Evolutionary conservation across 2,888 invertebrate genomes (phyloP), one percentile per base, ranked within the genome.

Genomic region (Aphodius granarius): DNA sequence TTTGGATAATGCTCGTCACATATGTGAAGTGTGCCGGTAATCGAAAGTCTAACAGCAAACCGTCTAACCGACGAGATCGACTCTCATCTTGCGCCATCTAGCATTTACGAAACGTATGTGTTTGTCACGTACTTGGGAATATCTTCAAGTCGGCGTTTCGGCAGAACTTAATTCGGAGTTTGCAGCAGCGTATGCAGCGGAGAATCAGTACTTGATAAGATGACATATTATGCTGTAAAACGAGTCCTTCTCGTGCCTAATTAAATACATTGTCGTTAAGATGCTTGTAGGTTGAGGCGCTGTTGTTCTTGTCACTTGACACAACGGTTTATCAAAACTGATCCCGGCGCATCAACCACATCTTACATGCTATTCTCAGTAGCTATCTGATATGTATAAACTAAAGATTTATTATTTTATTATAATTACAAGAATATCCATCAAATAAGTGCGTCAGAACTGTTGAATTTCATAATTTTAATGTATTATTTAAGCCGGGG

Each of bases 81-180:
- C 43, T 43, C 43, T 43, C 43, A 3, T 43, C 43, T 43, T 13
- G 43, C 43, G 3, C 13, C 43, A 43, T 9, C 13, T 43, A 6
- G 9, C 43, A 43, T 6, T 77, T 75, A 68, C 65, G 78, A 77
- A 74, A 76, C 78, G 77, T 73, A 72, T 79, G 79, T 78, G 79
- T 77, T 79, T 79, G 79, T 79, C 79, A 79, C 79, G 79, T 79
- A 78, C 78, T 79, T 79, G 74, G 73, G 3, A 43, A 43, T 43
- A n/a, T n/a, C n/a, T n/a, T n/a, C n/a, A n/a, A 13, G 43, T 43
- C 13, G 43, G 43, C 1, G n/a, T n/a, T 43, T 0, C 43, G 13
- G 43, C 43, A 13, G 43, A 43, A 13, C 43, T 43, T 43, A 43
- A 43, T 43, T 43, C 43, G 13, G 43, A 43, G 43, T 43, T 3